Evolutionary conservation across 1,140 invertebrate species (phyloP).

Genomic region (Neuroterus valhalla): DNA sequence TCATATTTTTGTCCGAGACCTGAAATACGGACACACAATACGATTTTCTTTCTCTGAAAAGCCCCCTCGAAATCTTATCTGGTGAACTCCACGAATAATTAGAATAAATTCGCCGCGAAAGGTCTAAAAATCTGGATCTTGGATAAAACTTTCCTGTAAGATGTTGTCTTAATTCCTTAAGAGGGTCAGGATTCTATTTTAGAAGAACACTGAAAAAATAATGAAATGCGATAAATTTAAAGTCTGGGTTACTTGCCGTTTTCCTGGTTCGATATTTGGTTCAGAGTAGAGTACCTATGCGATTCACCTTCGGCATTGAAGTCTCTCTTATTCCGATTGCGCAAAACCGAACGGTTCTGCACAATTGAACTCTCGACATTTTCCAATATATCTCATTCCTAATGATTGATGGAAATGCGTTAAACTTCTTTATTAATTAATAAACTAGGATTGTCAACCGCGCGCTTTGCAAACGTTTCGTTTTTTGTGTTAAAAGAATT

Average conservation of each 20-base stretch:
- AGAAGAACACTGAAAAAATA: too few species aligned
- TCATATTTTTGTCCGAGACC: constrained; percentile 67
- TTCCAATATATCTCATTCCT: constrained; percentile 40
- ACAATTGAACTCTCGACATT: constrained; percentile 33
- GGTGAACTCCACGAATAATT: not conserved
- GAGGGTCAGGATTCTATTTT: too few species aligned
- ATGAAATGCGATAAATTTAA: not conserved
- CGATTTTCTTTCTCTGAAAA: constrained; percentile 40
- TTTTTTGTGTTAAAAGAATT: too few species aligned
- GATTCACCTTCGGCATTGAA: constrained; percentile 61
- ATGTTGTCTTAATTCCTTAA: not conserved
- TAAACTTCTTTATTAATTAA: not conserved
- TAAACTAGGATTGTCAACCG: too few species aligned
- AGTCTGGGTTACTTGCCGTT: not conserved
- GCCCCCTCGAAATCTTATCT: not conserved
- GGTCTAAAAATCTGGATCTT: not conserved
- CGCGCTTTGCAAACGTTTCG: too few species aligned
- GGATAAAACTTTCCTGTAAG: not conserved
- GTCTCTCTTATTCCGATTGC: constrained; percentile 56
- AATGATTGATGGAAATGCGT: not conserved
- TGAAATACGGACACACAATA: constrained; percentile 55
- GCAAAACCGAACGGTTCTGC: constrained; percentile 26
- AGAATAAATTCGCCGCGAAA: not conserved
- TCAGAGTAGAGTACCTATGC: not conserved
- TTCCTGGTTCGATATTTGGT: not conserved